Conservation (phyloP, 1,140 invertebrate genomes). For the Cyphomyrmex costatus region DNA sequence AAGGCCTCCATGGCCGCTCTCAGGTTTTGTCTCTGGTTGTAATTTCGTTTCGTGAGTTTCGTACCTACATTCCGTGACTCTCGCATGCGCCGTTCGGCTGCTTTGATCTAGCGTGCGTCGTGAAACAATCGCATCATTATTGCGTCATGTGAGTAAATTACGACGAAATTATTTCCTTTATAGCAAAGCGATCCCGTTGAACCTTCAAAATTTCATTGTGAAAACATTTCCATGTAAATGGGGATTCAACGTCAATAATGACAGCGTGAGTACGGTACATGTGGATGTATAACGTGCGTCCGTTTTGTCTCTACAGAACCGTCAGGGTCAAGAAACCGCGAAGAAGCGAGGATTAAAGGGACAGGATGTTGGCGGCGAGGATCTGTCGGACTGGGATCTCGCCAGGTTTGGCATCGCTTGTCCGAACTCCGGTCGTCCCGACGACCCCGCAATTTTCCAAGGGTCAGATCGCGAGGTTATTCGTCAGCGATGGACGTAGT, state of each 20-base stretch:
- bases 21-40: too few species aligned
- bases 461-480: slow-evolving; percentile 79
- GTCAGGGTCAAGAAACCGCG: neutral
- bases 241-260: neutral
- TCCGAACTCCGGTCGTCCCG: slow-evolving; percentile 74
- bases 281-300: neutral
- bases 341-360: slow-evolving; percentile 8
- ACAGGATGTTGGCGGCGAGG: slow-evolving; percentile 78
- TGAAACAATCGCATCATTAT: slow-evolving; percentile 61
- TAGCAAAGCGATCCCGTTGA: neutral
- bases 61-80: too few species aligned
- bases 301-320: slow-evolving; percentile 32
- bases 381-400: slow-evolving; percentile 79
- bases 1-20: too few species aligned
- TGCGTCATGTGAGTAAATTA: slow-evolving; percentile 72
- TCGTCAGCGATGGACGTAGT: slow-evolving; percentile 80
- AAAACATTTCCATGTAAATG: slow-evolving; percentile 9
- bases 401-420: slow-evolving; percentile 74
- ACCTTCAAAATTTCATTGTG: slow-evolving; percentile 10
- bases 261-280: neutral
- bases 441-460: slow-evolving; percentile 70
- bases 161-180: neutral
- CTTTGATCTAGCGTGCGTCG: neutral
- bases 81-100: neutral
- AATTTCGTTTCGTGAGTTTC: neutral